phyloP scores from a whole-genome alignment of 1,140 invertebrate species.

The Sitobion miscanthi region DNA sequence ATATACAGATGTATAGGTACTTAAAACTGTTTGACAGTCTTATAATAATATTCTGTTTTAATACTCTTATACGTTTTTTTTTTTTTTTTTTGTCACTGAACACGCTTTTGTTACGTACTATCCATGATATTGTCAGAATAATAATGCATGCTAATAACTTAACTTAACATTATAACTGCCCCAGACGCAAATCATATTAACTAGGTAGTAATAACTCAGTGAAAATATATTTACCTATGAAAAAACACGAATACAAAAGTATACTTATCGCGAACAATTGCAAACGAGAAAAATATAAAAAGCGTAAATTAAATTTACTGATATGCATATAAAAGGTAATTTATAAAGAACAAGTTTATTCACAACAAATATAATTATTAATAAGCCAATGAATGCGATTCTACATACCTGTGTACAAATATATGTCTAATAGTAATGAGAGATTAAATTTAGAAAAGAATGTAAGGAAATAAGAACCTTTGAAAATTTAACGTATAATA shows the following conservation, averaged over 20 bases:
- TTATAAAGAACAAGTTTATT: not conserved
- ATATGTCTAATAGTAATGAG: not conserved
- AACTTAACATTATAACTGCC: not conserved
- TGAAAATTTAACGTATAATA: not conserved
- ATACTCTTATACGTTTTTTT: not conserved
- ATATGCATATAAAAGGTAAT: not conserved
- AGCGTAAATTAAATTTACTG: not conserved
- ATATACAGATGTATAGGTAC: not conserved
- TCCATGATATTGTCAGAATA: not conserved
- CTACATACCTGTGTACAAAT: not conserved
- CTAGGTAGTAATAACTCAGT: not conserved
- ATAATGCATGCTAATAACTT: not conserved
- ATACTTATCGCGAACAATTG: not conserved
- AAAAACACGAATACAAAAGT: not conserved
- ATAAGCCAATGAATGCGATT: not conserved
- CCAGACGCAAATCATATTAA: not conserved
- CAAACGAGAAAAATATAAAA: not conserved
- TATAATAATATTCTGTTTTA: not conserved
- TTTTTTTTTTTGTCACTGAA: not conserved
- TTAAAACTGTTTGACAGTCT: not conserved
- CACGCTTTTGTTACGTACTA: not conserved
- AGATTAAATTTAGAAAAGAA: not conserved
- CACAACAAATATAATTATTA: not conserved
- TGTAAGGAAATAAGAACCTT: not conserved
- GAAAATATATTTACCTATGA: not conserved